A percentile compares a stretch with the other conserved stretches of the same genome.
These are phyloP conservation scores for Gnathochromis pfefferi DNA, from an alignment of 2,113 vertebrate genomes.

Conservation along the genomic window DNA sequence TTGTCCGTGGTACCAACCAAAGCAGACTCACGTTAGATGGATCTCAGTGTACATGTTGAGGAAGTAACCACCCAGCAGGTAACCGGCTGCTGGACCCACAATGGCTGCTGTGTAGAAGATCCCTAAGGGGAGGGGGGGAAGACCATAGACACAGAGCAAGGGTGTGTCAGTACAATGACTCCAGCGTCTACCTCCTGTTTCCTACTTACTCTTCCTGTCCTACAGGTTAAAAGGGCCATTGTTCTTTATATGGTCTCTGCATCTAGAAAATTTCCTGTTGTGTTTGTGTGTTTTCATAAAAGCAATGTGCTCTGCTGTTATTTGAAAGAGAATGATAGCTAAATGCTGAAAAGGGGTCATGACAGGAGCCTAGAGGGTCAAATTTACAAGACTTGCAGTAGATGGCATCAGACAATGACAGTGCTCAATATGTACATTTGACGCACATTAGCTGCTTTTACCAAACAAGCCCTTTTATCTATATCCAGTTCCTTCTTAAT, in stretches of 20 bases:
- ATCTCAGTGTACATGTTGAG: constrained; percentile 88
- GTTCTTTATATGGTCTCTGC: background rate
- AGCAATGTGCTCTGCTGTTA: background rate
- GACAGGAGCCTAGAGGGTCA: background rate
- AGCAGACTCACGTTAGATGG: constrained; percentile 76
- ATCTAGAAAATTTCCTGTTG: background rate
- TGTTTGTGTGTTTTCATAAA: background rate
- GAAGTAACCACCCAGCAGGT: constrained; percentile 90
- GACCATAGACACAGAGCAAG: background rate
- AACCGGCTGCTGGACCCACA: constrained; percentile 90
- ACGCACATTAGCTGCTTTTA: background rate
- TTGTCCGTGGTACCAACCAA: background rate
- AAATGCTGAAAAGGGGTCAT: background rate
- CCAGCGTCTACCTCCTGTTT: constrained; percentile 20
- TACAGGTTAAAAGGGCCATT: constrained; percentile 21
- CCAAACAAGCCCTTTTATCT: background rate
- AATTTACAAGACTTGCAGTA: background rate
- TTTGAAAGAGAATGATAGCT: constrained; percentile 14
- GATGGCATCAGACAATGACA: background rate
- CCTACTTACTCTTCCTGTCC: constrained; percentile 11
- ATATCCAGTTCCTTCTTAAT: background rate
- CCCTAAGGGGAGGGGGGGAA: constrained; percentile 59
- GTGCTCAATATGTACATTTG: background rate
- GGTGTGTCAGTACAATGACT: constrained; percentile 4
- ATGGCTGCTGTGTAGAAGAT: constrained; percentile 94